Conservation (phyloP, 2,113 vertebrate species). For the Gorsachius goisagi region DNA sequence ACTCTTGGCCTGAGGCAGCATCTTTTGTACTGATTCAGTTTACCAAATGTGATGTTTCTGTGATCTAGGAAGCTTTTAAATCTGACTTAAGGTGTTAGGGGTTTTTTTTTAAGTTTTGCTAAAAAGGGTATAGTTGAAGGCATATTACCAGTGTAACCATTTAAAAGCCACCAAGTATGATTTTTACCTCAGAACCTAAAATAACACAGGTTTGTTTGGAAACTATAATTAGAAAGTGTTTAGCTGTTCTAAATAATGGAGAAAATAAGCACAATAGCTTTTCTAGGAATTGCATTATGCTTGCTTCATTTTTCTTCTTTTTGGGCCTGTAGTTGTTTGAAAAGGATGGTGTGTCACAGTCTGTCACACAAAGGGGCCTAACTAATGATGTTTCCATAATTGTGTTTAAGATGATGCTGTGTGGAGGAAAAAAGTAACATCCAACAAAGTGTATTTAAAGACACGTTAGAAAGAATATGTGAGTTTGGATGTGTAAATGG, state of each 20-base stretch:
- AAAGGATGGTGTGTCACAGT: neutral
- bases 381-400: neutral
- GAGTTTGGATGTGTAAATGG: neutral
- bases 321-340: neutral
- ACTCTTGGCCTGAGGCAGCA: neutral
- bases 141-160: neutral
- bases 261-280: neutral
- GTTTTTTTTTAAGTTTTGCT: neutral
- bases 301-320: neutral
- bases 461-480: neutral
- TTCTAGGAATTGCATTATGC: neutral
- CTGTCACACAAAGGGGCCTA: neutral
- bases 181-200: slow-evolving; percentile 21
- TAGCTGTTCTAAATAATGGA: neutral
- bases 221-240: neutral
- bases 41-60: neutral
- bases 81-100: neutral
- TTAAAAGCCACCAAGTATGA: neutral
- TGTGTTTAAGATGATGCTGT: neutral
- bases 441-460: neutral
- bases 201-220: neutral
- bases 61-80: neutral
- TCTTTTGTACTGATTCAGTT: neutral
- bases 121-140: neutral
- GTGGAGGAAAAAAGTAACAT: neutral